Base-by-base conservation (phyloP, 1,140 invertebrate genomes). In the Leptinotarsa defecta region DNA sequence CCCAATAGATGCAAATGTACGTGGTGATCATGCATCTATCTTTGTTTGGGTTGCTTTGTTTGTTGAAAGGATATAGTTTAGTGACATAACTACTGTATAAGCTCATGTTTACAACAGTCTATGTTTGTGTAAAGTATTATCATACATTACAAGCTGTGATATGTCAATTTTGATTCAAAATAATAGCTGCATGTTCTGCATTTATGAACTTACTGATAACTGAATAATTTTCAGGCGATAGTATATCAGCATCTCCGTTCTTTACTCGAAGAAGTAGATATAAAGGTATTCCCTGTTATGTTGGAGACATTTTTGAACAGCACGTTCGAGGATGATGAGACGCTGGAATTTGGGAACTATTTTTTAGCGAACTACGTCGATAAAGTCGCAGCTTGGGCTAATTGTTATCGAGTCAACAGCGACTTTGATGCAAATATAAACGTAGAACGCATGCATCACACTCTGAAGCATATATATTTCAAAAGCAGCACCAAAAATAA, bases 391-490 rank as follows among this genome's bases (percentile, higher is more conserved):
- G 27, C 24, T n/a, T 78, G 75, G 75, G 72, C 75, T 15, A 69
- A 74, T 73, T 76, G 72, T 49, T 67, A 73, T 27, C 13, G 64
- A 13, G 17, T 72, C 27, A 6, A 77, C 8, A 49, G 24, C 43
- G 75, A 57, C 13, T 15, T 76, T 5, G 74, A 78, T 71, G 74
- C 71, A 11, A 76, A 76, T 71, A 76, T 76, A 68, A 43, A 63
- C 65, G 15, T 76, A 1, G 77, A 78, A 27, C 19, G 68, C 5
- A 78, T 76, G 74, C 74, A 78, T 48, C 24, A 48, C n/a, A 76
- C 75, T 17, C 65, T 78, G 8, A 76, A 78, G 61, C 68, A 78
- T 74, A 65, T 78, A 22, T 76, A 78, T 61, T 72, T 78, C 24
- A 13, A 69, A 17, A 74, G 73, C 13, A 71, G 72, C 11, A 43